Percentiles rank a stretch among this genome's conserved stretches.
Evolutionary conservation across 2,113 vertebrate genomes (phyloP).

Genomic region (Saimiri boliviensis): DNA sequence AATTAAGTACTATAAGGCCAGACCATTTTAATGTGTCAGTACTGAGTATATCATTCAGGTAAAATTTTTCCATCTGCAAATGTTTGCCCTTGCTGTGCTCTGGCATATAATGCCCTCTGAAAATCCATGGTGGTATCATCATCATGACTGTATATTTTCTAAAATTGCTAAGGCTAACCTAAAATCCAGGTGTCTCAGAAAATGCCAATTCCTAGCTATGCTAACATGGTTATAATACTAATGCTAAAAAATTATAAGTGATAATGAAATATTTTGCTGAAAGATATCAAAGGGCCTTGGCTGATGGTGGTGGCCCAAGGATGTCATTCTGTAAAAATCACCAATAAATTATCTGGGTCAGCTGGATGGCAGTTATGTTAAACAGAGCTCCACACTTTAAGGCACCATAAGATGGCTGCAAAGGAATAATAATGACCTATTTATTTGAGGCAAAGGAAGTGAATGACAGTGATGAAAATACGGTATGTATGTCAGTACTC

Average conservation of each 20-base stretch:
- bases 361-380: constrained; percentile 48
- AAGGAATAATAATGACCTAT: constrained; percentile 76
- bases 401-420: constrained; percentile 41
- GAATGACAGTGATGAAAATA: constrained; percentile 77
- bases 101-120: neutral
- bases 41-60: neutral
- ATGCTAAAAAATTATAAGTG: constrained; percentile 16
- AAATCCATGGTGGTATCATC: neutral
- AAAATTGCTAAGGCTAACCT: constrained; percentile 19
- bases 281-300: constrained; percentile 57
- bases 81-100: neutral
- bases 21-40: neutral
- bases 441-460: constrained; percentile 69
- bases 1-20: neutral
- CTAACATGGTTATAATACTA: constrained; percentile 13
- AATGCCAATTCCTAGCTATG: neutral
- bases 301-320: constrained; percentile 36
- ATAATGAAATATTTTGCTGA: constrained; percentile 61
- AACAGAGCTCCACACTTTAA: constrained; percentile 37
- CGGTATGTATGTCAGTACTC: constrained; percentile 69
- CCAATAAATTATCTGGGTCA: constrained; percentile 66
- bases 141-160: neutral
- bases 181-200: constrained; percentile 2
- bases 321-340: constrained; percentile 52
- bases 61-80: neutral